Evolutionary conservation across 2,888 invertebrate genomes (phyloP).

Genomic region (Ceratothoa steindachneri): DNA sequence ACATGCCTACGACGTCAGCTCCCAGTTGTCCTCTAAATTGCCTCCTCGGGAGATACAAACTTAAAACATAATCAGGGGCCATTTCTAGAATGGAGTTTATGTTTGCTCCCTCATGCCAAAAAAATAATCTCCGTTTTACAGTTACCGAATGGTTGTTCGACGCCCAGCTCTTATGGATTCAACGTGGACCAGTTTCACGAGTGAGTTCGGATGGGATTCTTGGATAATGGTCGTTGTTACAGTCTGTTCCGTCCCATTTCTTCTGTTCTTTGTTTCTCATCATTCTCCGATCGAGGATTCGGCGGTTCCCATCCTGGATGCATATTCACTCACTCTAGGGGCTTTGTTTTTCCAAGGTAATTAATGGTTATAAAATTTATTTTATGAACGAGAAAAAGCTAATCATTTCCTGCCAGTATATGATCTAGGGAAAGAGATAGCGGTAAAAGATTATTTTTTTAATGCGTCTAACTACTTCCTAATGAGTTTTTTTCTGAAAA

Average conservation of each 20-base stretch:
- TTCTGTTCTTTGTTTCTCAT: constrained; percentile 26
- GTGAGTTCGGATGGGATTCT: constrained; percentile 28
- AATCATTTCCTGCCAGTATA: neutral
- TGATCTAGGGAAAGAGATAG: too few species aligned
- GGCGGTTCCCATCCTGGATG: constrained; percentile 27
- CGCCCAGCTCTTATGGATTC: constrained; percentile 32
- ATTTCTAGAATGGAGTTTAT: too few species aligned
- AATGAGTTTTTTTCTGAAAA: too few species aligned
- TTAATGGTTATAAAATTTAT: neutral
- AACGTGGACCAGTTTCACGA: constrained; percentile 45
- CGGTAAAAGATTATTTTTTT: too few species aligned
- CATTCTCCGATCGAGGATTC: constrained; percentile 31
- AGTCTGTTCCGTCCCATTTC: constrained; percentile 28
- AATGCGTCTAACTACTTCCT: too few species aligned
- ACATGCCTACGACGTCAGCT: too few species aligned
- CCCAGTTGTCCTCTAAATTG: too few species aligned
- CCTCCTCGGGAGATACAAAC: too few species aligned
- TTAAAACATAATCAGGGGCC: too few species aligned
- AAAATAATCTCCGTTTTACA: too few species aligned
- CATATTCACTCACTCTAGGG: constrained; percentile 39
- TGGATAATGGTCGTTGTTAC: constrained; percentile 32
- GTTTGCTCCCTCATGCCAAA: too few species aligned
- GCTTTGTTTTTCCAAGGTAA: constrained; percentile 38
- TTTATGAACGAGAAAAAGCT: too few species aligned
- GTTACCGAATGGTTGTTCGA: constrained; percentile 28